A percentile compares a stretch with the other conserved stretches of the same genome.
Evolutionary conservation across 2,797 vertebrate genomes (phyloP).

Genomic region (Lagorchestes hirsutus): DNA sequence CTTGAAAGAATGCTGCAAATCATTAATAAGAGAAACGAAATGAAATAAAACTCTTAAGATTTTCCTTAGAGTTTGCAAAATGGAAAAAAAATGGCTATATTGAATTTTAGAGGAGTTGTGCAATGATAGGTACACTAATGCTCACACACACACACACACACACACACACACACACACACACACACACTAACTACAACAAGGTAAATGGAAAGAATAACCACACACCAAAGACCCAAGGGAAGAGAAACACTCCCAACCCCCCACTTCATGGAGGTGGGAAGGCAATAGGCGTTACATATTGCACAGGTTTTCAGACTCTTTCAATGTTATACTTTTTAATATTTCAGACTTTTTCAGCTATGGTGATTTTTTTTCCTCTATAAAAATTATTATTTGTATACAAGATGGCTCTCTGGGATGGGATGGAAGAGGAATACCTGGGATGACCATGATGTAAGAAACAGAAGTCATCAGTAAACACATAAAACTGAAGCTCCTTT

Average conservation of each 20-base stretch:
- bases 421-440: background rate
- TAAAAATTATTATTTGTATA: background rate
- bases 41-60: background rate
- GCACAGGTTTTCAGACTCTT: background rate
- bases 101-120: background rate
- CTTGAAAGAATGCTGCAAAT: background rate
- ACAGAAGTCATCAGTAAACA: background rate
- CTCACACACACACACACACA: too few species aligned
- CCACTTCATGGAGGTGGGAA: background rate
- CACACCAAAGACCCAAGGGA: background rate
- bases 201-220: background rate
- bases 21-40: background rate
- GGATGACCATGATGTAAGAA: background rate
- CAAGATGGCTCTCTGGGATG: background rate
- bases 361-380: background rate
- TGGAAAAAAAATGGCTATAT: background rate
- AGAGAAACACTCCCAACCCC: background rate
- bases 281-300: background rate
- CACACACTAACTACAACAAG: background rate
- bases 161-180: too few species aligned
- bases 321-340: background rate
- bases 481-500: background rate
- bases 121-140: background rate
- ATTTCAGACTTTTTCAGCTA: background rate
- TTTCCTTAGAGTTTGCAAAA: background rate